Evolutionary conservation across 1,140 invertebrate species (phyloP).

Genomic region (Octopus sinensis): DNA sequence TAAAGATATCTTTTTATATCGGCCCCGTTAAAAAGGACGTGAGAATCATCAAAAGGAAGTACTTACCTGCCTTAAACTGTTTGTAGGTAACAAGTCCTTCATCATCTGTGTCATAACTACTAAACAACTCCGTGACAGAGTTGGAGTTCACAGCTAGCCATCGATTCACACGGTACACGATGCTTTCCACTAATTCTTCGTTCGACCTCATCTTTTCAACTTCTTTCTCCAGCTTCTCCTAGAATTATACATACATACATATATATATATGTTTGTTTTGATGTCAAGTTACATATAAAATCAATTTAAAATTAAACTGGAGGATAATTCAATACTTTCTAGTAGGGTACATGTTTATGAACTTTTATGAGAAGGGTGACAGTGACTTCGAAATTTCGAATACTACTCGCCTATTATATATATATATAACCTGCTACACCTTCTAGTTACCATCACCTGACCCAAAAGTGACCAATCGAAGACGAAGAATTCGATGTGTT

Average conservation of each 20-base stretch:
- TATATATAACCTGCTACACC: too few species aligned
- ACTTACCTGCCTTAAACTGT: conserved; percentile 51
- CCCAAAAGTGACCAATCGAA: too few species aligned
- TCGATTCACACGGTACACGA: conserved; percentile 46
- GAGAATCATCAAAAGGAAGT: not conserved
- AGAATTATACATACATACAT: not conserved
- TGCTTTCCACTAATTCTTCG: conserved; percentile 35
- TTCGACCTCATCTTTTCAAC: conserved; percentile 37
- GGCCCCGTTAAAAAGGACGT: not conserved
- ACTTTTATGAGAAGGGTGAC: too few species aligned
- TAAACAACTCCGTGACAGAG: conserved; percentile 37
- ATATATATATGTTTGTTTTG: not conserved
- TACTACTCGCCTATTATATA: too few species aligned
- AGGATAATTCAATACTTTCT: too few species aligned
- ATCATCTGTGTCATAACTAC: conserved; percentile 40
- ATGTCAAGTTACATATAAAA: too few species aligned
- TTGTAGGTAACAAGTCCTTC: conserved; percentile 45
- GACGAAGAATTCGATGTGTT: too few species aligned
- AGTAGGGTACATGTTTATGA: too few species aligned
- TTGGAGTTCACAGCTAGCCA: conserved; percentile 40
- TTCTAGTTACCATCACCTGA: too few species aligned
- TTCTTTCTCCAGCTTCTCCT: conserved; percentile 48
- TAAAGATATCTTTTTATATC: not conserved
- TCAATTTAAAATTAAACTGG: too few species aligned
- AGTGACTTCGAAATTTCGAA: too few species aligned